phyloP scores from a whole-genome alignment of 2,888 invertebrate genomes.

The Byasa hedistus region DNA sequence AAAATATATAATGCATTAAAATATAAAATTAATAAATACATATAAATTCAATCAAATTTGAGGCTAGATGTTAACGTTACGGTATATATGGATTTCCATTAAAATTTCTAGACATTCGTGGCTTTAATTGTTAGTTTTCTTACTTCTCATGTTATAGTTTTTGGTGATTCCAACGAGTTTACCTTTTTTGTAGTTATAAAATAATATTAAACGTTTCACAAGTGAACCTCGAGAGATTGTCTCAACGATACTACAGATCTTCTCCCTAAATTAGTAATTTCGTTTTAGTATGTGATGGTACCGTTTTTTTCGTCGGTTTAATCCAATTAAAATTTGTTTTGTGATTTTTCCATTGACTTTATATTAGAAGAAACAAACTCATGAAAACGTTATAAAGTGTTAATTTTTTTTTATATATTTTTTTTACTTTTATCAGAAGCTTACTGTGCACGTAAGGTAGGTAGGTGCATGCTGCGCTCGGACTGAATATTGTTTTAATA shows the following conservation, averaged over 20 bases:
- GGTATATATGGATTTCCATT: not conserved
- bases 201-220: not conserved
- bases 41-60: not conserved
- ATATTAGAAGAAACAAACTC: not conserved
- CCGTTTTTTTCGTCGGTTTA: not conserved
- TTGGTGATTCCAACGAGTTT: not conserved
- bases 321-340: not conserved
- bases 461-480: constrained; percentile 14
- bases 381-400: not conserved
- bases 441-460: constrained; percentile 7
- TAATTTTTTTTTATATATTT: not conserved
- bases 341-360: not conserved
- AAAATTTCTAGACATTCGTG: constrained; percentile 4
- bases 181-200: not conserved
- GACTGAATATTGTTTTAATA: constrained; percentile 65
- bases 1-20: too few species aligned
- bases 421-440: constrained; percentile 25
- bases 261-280: not conserved
- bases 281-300: not conserved
- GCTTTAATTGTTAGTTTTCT: constrained; percentile 22
- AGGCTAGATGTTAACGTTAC: constrained; percentile 13
- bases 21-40: too few species aligned
- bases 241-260: not conserved
- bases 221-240: not conserved
- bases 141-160: constrained; percentile 22